Evolutionary conservation across 2,113 vertebrate genomes (phyloP), one percentile per base, ranked within the genome.

Genomic region (Megaceryle maxima): DNA sequence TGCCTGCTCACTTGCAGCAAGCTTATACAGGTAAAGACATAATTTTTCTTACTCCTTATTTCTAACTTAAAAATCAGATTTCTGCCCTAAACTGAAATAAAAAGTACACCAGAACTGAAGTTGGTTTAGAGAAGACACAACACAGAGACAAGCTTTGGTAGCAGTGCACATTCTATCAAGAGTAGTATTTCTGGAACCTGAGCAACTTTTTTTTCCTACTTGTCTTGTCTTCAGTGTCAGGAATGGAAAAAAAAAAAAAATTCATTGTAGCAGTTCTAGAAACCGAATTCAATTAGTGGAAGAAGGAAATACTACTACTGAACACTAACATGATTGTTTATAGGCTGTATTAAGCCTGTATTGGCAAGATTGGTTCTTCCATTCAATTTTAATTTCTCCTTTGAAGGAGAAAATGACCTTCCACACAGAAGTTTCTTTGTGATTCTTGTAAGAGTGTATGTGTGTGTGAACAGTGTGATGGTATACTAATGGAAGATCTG

Each of bases 1-100:
- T 99, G 98, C 99, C 99, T 98, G 97, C 99, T 98, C 99, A 99
- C 94, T 98, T 99, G 98, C 99, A 99, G 98, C 99, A 99, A 98
- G 98, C 99, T 96, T 99, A 99, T 97, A 98, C 98, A 99, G 99
- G 99, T 99, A 99, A 99, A 90, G 81, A 59, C 26, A 53, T 14
- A 0, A 3, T 37, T 72, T 85, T 64, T 75, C 12, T 69, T 84
- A 73, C 13, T 91, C 62, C 16, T 56, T 88, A 55, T 14, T 84
- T 64, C 91, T 87, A 85, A 90, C 25, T 84, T 64, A 37, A 22
- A 91, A 67, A 37, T 24, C 29, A 33, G 2, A 69, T 79, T 92
- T 88, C 19, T 87, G 18, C 22, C 21, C 19, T 48, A 62, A 48
- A 39, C 33, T 70, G 28, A 70, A 88, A n/a, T 64, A 73, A 66